Base-by-base conservation (phyloP, 2,797 vertebrate species). In the Cirrhinus molitorella region DNA sequence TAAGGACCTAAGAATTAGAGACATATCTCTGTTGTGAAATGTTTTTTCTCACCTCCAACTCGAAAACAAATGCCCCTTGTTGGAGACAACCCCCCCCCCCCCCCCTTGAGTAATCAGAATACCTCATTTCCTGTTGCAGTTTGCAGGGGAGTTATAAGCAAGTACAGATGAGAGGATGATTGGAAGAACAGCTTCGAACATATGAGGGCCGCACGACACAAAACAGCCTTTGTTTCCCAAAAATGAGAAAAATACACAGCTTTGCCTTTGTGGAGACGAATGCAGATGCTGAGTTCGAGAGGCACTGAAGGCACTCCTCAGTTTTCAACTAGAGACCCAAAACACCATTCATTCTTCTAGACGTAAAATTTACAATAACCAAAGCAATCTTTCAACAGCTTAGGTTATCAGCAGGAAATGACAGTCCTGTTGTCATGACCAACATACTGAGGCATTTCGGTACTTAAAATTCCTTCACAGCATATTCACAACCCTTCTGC, bases 51-150 rank as follows among this genome's bases (percentile, higher is more conserved):
- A 95, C 93, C 93, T 94, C 90, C 88, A 92, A 89, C 85, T 80
- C 84, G 86, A 87, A 94, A 94, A 95, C 93, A 95, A 94, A 93
- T 88, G 91, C 82, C 90, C 89, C 92, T 93, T 96, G 94, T 95
- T 37, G 91, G 91, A 57, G 79, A 63, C n/a, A n/a, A n/a, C n/a
- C n/a, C n/a, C n/a, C n/a, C n/a, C n/a, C n/a, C n/a, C n/a, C 31
- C 31, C 72, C 49, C n/a, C 66, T 40, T 0, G 81, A 81, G 90
- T 91, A 91, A 94, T 93, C 91, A 87, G 89, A 94, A 94, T 94
- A 95, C 94, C 93, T 95, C 91, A 94, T 95, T 96, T 95, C 94
- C 94, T 94, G 92, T 90, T 90, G 90, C 89, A 78, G 51, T 67
- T 71, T 83, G 66, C 47, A 45, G 79, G 87, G 87, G 90, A 90